Evolutionary conservation across 2,888 invertebrate genomes (phyloP).

Genomic region (Prosopocoilus inquinatus): DNA sequence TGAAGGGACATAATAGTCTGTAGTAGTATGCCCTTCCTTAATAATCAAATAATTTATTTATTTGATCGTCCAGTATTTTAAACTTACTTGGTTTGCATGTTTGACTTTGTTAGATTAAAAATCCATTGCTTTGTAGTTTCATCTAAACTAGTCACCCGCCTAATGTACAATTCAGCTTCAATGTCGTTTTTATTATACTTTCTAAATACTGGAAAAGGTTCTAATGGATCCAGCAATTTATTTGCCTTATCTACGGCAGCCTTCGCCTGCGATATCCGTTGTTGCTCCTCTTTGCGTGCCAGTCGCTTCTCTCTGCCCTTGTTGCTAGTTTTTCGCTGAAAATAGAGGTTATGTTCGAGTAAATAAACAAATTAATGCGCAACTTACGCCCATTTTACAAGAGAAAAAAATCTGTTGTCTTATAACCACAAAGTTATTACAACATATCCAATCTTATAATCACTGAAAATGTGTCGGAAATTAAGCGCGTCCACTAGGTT

Average conservation of each 20-base stretch:
- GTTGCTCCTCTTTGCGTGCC: constrained; percentile 61
- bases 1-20: no score
- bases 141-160: constrained; percentile 58
- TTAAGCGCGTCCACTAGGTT: no score
- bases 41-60: neutral
- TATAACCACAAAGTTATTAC: no score
- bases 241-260: constrained; percentile 63
- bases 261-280: constrained; percentile 60
- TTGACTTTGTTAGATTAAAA: constrained; percentile 71
- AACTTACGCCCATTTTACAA: no score
- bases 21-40: no score
- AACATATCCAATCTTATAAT: no score
- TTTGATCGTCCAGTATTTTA: neutral
- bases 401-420: no score
- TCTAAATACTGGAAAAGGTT: constrained; percentile 60
- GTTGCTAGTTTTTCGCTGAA: constrained; percentile 56
- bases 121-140: constrained; percentile 64
- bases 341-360: constrained; percentile 22
- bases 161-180: constrained; percentile 60
- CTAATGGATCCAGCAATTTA: constrained; percentile 57
- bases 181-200: constrained; percentile 62
- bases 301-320: constrained; percentile 64
- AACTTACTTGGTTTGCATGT: constrained; percentile 74
- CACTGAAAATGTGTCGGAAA: no score
- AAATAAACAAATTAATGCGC: no score